Base-by-base conservation (phyloP, 2,113 vertebrate genomes). In the Galemys pyrenaicus region DNA sequence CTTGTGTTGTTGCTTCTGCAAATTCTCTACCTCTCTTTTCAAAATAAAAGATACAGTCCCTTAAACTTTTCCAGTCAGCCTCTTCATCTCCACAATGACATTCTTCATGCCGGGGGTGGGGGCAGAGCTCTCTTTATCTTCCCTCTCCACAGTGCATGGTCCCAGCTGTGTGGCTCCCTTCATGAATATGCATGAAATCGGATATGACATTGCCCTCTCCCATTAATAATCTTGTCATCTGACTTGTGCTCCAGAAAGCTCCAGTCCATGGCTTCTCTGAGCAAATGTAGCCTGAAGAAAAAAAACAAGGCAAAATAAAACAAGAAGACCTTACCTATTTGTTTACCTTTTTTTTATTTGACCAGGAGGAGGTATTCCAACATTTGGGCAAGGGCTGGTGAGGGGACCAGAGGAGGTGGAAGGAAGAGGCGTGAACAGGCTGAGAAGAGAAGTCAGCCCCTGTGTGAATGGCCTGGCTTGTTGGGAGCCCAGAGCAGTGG, bases 151-250 rank as follows among this genome's bases (percentile, higher is more conserved):
- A 98, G 98, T 95, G 86, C 98, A 98, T 97, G 97, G 98, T 98
- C 98, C 98, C 99, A 99, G 99, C 99, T 99, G 99, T 98, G 98
- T 98, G 97, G 96, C 98, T 98, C 98, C 78, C 96, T 98, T 98
- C 98, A 99, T 99, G 99, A 99, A 99, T 99, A 99, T 99, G 99
- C 99, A 99, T 99, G 99, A 98, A 98, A 98, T 98, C 98, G 98
- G 98, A 99, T 98, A 99, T 98, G 98, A 98, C 98, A 98, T 98
- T 98, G 98, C 98, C 98, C 98, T 97, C 97, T 98, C 98, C 98
- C 99, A 99, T 99, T 99, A 99, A 99, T 99, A 99, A 99, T 99
- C 98, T 99, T 99, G 99, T 99, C 99, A 99, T 99, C 98, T 97
- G 98, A 98, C 98, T 99, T 98, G 98, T 98, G 98, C 98, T 96